Conservation (phyloP, 2,888 invertebrate genomes). For the Tiliacea aurago region DNA sequence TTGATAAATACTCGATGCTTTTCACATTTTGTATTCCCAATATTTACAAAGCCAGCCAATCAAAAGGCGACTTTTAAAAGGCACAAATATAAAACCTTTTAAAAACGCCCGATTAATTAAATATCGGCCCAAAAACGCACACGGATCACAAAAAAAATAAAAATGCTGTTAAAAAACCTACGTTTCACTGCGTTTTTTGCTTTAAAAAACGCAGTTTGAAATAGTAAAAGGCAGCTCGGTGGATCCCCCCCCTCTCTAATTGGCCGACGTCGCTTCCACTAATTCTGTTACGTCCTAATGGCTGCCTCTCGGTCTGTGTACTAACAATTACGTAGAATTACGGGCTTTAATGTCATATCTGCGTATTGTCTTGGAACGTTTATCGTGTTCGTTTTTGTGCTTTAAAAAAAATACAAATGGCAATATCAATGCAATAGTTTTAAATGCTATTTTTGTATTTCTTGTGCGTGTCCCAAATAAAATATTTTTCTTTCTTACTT, state of each 20-base stretch:
- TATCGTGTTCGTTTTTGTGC: constrained; percentile 25
- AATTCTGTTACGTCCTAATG: constrained; percentile 80
- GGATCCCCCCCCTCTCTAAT: constrained; percentile 61
- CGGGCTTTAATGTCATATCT: constrained; percentile 56
- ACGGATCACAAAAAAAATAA: neutral
- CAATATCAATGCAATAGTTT: too few species aligned
- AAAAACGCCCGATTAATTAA: constrained; percentile 36
- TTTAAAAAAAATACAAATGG: too few species aligned
- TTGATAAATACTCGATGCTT: neutral
- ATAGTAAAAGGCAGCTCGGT: constrained; percentile 49
- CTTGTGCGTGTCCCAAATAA: too few species aligned
- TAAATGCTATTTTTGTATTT: too few species aligned
- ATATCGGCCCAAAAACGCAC: constrained; percentile 19
- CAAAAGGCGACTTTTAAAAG: constrained; percentile 17
- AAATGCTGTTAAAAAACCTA: constrained; percentile 6
- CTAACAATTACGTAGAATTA: constrained; percentile 71
- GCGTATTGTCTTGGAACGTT: constrained; percentile 48
- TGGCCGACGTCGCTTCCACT: constrained; percentile 68
- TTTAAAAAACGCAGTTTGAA: constrained; percentile 39
- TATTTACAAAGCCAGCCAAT: constrained; percentile 26
- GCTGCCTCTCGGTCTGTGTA: constrained; percentile 75
- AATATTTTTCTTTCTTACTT: too few species aligned
- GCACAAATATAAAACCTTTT: constrained; percentile 18
- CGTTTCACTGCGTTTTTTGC: constrained; percentile 17
- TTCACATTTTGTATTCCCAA: constrained; percentile 14